Evolutionary conservation across 2,888 invertebrate genomes (phyloP).

Genomic region (Agrotis clavis): DNA sequence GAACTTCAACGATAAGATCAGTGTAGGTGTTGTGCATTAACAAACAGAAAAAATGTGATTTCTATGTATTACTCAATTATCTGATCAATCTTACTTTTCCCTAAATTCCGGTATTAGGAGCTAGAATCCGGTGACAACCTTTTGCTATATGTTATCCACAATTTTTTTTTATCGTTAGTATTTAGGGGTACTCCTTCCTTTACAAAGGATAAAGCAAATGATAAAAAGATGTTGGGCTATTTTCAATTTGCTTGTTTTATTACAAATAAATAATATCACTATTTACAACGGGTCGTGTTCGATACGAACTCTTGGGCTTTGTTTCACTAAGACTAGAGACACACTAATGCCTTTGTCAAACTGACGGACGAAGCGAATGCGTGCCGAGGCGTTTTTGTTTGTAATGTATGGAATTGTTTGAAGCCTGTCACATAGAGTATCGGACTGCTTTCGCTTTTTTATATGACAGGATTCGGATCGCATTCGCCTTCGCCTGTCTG

Average conservation of each 20-base stretch:
- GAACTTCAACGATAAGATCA: no score
- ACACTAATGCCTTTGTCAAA: no score
- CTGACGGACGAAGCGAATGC: no score
- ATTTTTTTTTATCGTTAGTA: neutral
- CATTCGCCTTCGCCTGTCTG: no score
- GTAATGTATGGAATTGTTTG: no score
- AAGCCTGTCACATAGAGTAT: no score
- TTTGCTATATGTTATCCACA: neutral
- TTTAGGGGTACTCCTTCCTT: neutral
- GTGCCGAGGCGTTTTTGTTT: no score
- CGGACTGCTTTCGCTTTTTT: no score
- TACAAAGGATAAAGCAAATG: neutral
- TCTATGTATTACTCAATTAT: no score
- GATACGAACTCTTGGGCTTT: slow-evolving; percentile 21
- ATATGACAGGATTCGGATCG: no score
- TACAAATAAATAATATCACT: slow-evolving; percentile 54
- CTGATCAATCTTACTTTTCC: neutral
- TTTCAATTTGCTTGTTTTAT: slow-evolving; percentile 47
- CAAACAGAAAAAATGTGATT: no score
- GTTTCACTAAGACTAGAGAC: slow-evolving; percentile 24
- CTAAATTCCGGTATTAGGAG: neutral
- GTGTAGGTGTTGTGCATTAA: no score
- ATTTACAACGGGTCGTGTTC: slow-evolving; percentile 50
- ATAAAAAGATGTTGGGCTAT: neutral
- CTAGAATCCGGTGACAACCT: neutral